A percentile compares a stretch with the other conserved stretches of the same genome.
Conservation (phyloP, 1,140 invertebrate genomes). For the Platyscapa corneri region DNA sequence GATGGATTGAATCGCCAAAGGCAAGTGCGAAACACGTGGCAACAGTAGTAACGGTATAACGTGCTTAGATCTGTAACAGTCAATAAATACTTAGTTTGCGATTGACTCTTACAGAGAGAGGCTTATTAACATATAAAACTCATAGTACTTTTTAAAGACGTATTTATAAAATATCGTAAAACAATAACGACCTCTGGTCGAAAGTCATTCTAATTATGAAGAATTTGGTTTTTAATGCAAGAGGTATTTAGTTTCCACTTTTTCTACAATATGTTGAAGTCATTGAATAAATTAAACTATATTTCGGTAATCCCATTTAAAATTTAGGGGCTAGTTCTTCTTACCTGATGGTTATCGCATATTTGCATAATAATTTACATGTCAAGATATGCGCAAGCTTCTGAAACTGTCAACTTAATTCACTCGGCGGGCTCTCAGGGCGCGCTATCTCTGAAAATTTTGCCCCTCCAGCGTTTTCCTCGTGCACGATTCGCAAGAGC, state of each 20-base stretch:
- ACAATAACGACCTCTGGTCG: too few relatives aligned
- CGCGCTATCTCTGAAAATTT: constrained; percentile 31
- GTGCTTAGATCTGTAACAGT: too few relatives aligned
- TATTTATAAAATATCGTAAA: too few relatives aligned
- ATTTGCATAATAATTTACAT: constrained; percentile 46
- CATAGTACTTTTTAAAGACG: too few relatives aligned
- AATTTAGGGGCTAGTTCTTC: constrained; percentile 37
- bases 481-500: constrained; percentile 14
- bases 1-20: too few relatives aligned
- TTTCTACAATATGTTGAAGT: neutral
- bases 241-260: neutral
- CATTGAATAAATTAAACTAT: constrained; percentile 26
- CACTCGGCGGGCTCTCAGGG: neutral
- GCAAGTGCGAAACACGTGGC: too few relatives aligned
- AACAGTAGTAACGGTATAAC: too few relatives aligned
- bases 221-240: neutral
- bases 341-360: constrained; percentile 22
- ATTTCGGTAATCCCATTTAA: constrained; percentile 30
- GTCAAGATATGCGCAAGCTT: constrained; percentile 29
- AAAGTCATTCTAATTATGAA: neutral
- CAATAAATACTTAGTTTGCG: too few relatives aligned
- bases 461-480: neutral
- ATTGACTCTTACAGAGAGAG: too few relatives aligned
- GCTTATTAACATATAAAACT: too few relatives aligned
- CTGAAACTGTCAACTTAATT: constrained; percentile 41